A percentile compares a stretch with the other conserved stretches of the same genome.
phyloP scores from a whole-genome alignment of 2,113 vertebrate species.

The Periophthalmus modestus region DNA sequence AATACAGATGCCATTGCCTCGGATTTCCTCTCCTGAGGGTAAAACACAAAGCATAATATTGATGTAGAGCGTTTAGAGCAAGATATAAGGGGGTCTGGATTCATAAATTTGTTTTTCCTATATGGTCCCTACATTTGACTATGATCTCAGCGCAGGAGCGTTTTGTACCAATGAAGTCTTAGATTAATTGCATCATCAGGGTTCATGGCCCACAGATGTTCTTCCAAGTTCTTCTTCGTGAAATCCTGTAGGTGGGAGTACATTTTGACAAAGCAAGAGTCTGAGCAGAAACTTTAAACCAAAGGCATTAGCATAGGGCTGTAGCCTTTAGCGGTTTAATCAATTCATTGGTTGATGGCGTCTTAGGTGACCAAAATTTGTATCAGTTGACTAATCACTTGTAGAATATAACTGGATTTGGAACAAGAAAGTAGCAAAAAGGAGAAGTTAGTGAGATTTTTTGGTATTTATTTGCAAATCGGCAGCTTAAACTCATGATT shows the following conservation, averaged over 20 bases:
- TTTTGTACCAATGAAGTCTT: slow-evolving; percentile 9
- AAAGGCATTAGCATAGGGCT: too few species aligned
- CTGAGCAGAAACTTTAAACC: not conserved
- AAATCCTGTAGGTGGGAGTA: not conserved
- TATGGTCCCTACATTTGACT: slow-evolving; percentile 19
- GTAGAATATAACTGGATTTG: too few species aligned
- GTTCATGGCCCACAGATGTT: slow-evolving; percentile 23
- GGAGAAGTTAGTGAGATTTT: too few species aligned
- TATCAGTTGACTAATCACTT: too few species aligned
- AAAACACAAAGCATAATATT: slow-evolving; percentile 3
- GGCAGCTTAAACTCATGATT: too few species aligned
- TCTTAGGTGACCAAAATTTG: too few species aligned
- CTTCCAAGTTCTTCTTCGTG: not conserved
- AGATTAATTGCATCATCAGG: not conserved
- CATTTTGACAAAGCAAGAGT: not conserved
- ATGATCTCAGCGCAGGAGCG: slow-evolving; percentile 25
- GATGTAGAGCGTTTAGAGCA: slow-evolving; percentile 13
- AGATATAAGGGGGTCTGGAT: slow-evolving; percentile 14
- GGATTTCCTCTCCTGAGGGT: slow-evolving; percentile 9
- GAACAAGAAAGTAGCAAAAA: too few species aligned
- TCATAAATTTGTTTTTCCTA: slow-evolving; percentile 19
- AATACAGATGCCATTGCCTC: not conserved
- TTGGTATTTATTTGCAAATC: too few species aligned
- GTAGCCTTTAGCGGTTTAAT: too few species aligned
- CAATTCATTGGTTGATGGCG: too few species aligned